Evolutionary conservation across 1,140 invertebrate genomes (phyloP), one percentile per base, ranked within the genome.

Genomic region (Calycopis cecrops): DNA sequence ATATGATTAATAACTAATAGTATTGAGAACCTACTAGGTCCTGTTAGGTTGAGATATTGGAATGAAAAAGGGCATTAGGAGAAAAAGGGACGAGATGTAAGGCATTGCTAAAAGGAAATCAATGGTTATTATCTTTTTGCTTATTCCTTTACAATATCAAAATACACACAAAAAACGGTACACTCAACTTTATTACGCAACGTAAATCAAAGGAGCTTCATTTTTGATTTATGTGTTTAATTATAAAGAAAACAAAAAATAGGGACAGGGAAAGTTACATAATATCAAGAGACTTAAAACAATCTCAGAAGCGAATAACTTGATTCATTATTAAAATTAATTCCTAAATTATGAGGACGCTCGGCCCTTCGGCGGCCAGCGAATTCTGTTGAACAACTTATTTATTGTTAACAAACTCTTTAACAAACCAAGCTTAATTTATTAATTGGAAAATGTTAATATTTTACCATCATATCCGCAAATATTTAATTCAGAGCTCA

Each of bases 311-410:
- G n/a, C n/a, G 14, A 40, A 40, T 40, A 40, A 40, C 38, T 40
- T 40, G 38, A 40, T 40, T 40, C 12, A 40, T 40, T 12, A 40
- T 40, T 40, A 12, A 40, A 40, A 40, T 40, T 40, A 40, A 40
- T 40, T 40, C 38, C 12, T 40, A 16, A 40, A 40, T 40, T 12
- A 40, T 14, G n/a, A 40, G 14, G 38, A 40, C 14, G 38, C 38
- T 40, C n/a, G 9, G n/a, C n/a, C 38, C 38, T 14, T 14, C 8
- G 14, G 38, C 38, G 38, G 38, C 38, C 38, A 14, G 12, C 9
- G 12, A 40, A 40, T 40, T 40, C n/a, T 40, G 8, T 40, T 14
- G 21, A 40, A 8, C 38, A 40, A 40, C 11, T 40, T 40, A 40
- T 12, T 40, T 40, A 8, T n/a, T 40, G 38, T 12, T 40, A 11